Conservation (phyloP, 2,797 vertebrate genomes). For the Taenioides sp. region DNA sequence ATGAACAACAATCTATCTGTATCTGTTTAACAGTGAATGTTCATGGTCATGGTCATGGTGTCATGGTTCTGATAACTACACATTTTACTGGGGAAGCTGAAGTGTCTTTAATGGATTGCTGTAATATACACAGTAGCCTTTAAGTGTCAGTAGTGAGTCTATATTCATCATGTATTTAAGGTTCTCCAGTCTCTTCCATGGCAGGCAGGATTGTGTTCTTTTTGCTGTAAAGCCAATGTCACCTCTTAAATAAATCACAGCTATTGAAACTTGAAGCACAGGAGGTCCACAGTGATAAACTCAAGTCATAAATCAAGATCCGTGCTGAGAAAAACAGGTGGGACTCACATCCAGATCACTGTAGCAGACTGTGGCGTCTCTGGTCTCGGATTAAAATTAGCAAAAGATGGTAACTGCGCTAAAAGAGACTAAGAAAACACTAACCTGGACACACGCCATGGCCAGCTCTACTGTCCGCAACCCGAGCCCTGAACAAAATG, state of each 20-base stretch:
- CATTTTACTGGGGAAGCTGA: too few species aligned
- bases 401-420: not conserved
- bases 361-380: not conserved
- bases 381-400: not conserved
- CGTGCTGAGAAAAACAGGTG: slow-evolving; percentile 13
- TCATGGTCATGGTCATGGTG: too few species aligned
- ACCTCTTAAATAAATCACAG: slow-evolving; percentile 26
- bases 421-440: not conserved
- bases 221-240: slow-evolving; percentile 12
- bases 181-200: not conserved
- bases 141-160: slow-evolving; percentile 11
- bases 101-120: not conserved
- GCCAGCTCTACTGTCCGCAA: not conserved
- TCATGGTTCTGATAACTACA: too few species aligned
- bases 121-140: slow-evolving; percentile 4
- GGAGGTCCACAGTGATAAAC: slow-evolving; percentile 17
- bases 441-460: not conserved
- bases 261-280: slow-evolving; percentile 22
- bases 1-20: too few species aligned
- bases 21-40: too few species aligned
- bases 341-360: slow-evolving; percentile 4
- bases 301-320: slow-evolving; percentile 27
- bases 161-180: slow-evolving; percentile 3
- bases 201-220: slow-evolving; percentile 8
- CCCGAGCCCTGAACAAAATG: not conserved